Evolutionary conservation across 1,140 invertebrate genomes (phyloP).

Genomic region (Daktulosphaira vitifoliae): DNA sequence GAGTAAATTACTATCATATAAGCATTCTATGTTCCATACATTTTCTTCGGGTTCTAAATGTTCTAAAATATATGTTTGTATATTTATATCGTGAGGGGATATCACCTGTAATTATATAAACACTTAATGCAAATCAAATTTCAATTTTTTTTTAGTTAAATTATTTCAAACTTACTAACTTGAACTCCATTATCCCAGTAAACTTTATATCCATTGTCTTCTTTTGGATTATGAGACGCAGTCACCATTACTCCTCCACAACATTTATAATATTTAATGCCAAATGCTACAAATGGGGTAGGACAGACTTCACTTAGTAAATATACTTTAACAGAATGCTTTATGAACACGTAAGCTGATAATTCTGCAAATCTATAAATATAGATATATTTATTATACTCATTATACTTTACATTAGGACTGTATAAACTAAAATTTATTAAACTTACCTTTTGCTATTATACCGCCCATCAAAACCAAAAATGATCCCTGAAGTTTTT

Average conservation of each 20-base stretch:
- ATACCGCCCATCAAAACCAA: constrained; percentile 92
- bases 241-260: constrained; percentile 90
- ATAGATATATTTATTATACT: neutral
- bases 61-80: constrained; percentile 68
- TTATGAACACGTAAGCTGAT: constrained; percentile 73
- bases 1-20: constrained; percentile 42
- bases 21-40: constrained; percentile 55
- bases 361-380: constrained; percentile 78
- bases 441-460: constrained; percentile 71
- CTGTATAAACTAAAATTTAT: neutral
- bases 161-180: constrained; percentile 42
- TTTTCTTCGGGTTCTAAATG: constrained; percentile 61
- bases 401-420: neutral
- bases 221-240: constrained; percentile 97
- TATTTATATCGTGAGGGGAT: constrained; percentile 79
- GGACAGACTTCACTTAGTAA: constrained; percentile 74
- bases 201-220: constrained; percentile 99
- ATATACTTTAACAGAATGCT: constrained; percentile 68
- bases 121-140: neutral
- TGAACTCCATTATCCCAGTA: constrained; percentile 93
- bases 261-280: constrained; percentile 58
- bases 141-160: neutral
- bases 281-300: constrained; percentile 88
- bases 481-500: constrained; percentile 60
- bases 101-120: constrained; percentile 61